Base-by-base conservation (phyloP, 2,888 invertebrate genomes). In the Thelaira solivaga region DNA sequence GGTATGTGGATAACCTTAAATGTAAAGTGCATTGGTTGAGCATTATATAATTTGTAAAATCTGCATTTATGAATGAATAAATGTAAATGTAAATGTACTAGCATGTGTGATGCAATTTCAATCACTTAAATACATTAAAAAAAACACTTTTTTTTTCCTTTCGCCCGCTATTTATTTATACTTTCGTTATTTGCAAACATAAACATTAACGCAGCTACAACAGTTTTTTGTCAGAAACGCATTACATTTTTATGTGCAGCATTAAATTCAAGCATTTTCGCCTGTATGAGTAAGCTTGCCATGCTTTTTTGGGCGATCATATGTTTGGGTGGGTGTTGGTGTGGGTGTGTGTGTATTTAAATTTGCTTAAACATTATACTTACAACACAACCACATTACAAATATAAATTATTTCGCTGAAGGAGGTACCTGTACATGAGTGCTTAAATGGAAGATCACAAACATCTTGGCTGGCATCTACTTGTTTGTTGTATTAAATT, bases 11-110 rank as follows among this genome's bases (percentile, higher is more conserved):
- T 47, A 72, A 64, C 29, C 55, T 64, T 49, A 65, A 59, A 65
- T 49, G 29, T 55, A 43, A 13, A 36, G n/a, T n/a, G n/a, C n/a
- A n/a, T n/a, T 36, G 57, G 49, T 16, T 36, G 5, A 13, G n/a
- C 16, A 34, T 73, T 67, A 51, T 67, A 59, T 43, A 59, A 65
- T 67, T 73, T 73, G 49, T 59, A 59, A n/a, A 73, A 65, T 73
- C 49, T 41, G 34, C 43, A 59, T 65, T 57, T 49, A 57, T 55
- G 62, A 45, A 57, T 73, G 47, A 36, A 43, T n/a, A 2, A 16
- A 45, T 20, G 22, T 13, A 36, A 45, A 36, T 29, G 11, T 36
- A 18, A 10, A 41, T 31, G 45, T 47, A 20, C 22, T 20, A 53
- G 20, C 24, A 16, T 36, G 47, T 49, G 45, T 43, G 61, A 62